Evolutionary conservation across 1,140 invertebrate genomes (phyloP).

Genomic region (Polypedilum pembai): DNA sequence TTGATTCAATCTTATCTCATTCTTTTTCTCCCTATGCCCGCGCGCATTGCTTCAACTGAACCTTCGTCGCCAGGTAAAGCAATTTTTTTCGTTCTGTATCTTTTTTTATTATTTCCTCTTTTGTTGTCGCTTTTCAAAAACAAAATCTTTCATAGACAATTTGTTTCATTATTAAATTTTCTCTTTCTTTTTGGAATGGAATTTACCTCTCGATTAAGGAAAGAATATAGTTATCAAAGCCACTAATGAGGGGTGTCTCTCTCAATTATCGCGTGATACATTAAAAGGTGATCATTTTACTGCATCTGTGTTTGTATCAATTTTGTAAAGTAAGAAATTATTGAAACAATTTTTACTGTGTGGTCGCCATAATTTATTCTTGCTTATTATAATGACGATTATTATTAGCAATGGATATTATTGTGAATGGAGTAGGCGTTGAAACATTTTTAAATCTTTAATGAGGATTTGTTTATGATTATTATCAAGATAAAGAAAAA

Average conservation of each 20-base stretch:
- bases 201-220: not conserved
- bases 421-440: too few species aligned
- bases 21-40: not conserved
- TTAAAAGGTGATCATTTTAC: not conserved
- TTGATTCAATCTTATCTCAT: conserved; percentile 2
- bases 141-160: conserved; percentile 25
- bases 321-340: not conserved
- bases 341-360: too few species aligned
- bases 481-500: too few species aligned
- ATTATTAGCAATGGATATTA: too few species aligned
- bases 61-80: not conserved
- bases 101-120: not conserved
- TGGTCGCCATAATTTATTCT: too few species aligned
- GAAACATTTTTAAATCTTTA: too few species aligned
- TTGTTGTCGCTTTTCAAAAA: not conserved
- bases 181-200: not conserved
- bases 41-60: not conserved
- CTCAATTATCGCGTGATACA: conserved; percentile 5
- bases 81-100: not conserved
- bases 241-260: not conserved
- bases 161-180: conserved; percentile 14
- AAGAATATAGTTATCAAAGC: conserved; percentile 10
- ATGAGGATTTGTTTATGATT: too few species aligned
- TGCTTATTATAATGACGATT: too few species aligned
- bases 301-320: not conserved